These are phyloP conservation scores for Saccopteryx leptura DNA, from an alignment of 2,113 vertebrate species.

Conservation along the genomic window DNA sequence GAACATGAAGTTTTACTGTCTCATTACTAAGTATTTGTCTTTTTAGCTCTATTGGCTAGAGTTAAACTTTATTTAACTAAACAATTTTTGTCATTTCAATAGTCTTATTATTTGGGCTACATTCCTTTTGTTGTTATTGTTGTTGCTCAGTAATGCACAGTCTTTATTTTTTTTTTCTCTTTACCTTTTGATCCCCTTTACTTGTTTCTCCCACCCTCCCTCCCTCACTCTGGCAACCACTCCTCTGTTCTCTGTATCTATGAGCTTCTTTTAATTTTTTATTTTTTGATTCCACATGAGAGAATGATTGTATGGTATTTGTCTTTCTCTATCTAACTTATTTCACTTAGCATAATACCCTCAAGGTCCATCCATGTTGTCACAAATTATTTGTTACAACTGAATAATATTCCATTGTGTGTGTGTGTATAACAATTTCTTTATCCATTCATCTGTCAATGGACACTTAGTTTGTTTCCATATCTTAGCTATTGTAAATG, in stretches of 20 bases:
- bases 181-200: background rate
- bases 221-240: background rate
- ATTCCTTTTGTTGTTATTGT: background rate
- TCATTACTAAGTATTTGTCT: constrained; percentile 26
- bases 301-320: background rate
- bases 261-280: background rate
- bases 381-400: background rate
- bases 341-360: background rate
- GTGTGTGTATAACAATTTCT: background rate
- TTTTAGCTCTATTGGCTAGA: constrained; percentile 33
- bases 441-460: background rate
- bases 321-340: background rate
- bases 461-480: background rate
- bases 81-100: background rate
- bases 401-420: background rate
- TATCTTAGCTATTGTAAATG: background rate
- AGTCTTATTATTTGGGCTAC: background rate
- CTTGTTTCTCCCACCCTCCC: background rate
- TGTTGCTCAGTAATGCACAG: background rate
- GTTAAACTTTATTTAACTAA: background rate
- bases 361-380: background rate
- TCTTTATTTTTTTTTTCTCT: background rate
- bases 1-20: constrained; percentile 19
- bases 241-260: background rate
- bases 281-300: background rate